Evolutionary conservation across 1,140 invertebrate species (phyloP).

Genomic region (Sycophila sp.): DNA sequence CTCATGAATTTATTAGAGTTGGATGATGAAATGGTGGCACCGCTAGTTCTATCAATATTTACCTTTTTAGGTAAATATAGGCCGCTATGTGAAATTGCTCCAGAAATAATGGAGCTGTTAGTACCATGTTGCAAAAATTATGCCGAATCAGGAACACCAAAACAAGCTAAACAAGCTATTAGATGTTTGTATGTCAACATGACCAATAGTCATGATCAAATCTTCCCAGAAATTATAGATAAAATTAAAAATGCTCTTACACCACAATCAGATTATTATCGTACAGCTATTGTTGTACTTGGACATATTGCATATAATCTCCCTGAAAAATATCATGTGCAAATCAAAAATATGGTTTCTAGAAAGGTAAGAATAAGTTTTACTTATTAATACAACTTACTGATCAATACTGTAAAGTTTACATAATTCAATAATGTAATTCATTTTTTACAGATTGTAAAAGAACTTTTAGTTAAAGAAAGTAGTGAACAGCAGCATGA

Average conservation of each 20-base stretch:
- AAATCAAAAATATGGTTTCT: conserved; percentile 94
- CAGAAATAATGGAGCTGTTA: conserved; percentile 76
- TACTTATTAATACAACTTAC: background rate
- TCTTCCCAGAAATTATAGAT: conserved; percentile 90
- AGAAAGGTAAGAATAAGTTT: conserved; percentile 76
- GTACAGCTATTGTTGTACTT: conserved; percentile 91
- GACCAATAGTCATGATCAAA: conserved; percentile 78
- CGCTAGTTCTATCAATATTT: conserved; percentile 82
- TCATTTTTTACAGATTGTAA: conserved; percentile 79
- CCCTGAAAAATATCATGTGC: conserved; percentile 86
- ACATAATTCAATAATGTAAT: background rate
- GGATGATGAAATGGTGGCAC: conserved; percentile 86
- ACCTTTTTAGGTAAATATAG: conserved; percentile 90
- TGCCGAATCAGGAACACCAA: conserved; percentile 87
- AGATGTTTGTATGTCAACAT: conserved; percentile 91
- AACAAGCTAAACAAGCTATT: conserved; percentile 96
- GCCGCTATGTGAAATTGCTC: conserved; percentile 79
- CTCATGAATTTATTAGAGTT: conserved; percentile 81
- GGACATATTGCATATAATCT: conserved; percentile 94
- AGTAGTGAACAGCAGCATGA: conserved; percentile 65
- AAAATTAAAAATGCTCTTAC: conserved; percentile 79
- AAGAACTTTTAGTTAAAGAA: conserved; percentile 92
- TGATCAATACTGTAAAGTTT: background rate
- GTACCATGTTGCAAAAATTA: conserved; percentile 88
- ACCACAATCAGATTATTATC: conserved; percentile 84